These are phyloP conservation scores for Andrena dorsata DNA, from an alignment of 2,888 invertebrate species.

Conservation along the genomic window DNA sequence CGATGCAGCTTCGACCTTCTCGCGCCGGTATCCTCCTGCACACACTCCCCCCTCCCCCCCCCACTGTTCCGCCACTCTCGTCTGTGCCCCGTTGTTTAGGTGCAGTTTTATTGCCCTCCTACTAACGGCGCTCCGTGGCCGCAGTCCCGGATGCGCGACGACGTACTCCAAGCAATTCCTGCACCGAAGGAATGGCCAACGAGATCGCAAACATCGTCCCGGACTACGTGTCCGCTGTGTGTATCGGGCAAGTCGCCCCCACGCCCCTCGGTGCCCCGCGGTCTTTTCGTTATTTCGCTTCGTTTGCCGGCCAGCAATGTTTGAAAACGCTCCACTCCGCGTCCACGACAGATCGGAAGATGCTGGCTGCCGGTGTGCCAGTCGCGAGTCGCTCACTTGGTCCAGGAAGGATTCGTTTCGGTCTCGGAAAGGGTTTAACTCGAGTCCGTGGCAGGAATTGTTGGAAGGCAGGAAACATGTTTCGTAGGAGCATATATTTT, in stretches of 20 bases:
- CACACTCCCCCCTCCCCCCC: neutral
- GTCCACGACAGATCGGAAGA: slow-evolving; percentile 8
- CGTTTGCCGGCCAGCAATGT: slow-evolving; percentile 32
- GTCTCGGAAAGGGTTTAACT: too few relatives aligned
- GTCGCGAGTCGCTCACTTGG: too few relatives aligned
- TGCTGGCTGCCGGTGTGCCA: neutral
- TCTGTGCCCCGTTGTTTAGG: slow-evolving; percentile 64
- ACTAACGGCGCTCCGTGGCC: slow-evolving; percentile 40
- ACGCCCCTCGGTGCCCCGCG: too few relatives aligned
- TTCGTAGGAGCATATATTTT: too few relatives aligned
- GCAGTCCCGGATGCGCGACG: slow-evolving; percentile 60
- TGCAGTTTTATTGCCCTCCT: slow-evolving; percentile 69
- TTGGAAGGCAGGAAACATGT: too few relatives aligned
- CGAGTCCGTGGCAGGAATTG: too few relatives aligned
- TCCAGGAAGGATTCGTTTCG: too few relatives aligned
- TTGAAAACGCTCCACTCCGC: neutral
- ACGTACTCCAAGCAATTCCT: slow-evolving; percentile 63
- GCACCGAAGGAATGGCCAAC: slow-evolving; percentile 63
- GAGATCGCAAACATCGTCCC: slow-evolving; percentile 70
- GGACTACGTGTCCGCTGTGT: slow-evolving; percentile 59
- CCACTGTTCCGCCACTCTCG: neutral
- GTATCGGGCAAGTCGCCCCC: slow-evolving; percentile 31
- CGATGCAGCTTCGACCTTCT: slow-evolving; percentile 63
- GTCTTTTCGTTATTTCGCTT: slow-evolving; percentile 40
- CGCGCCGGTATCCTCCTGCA: slow-evolving; percentile 1